Evolutionary conservation across 1,140 invertebrate genomes (phyloP).

Genomic region (Nixonia krombeini): DNA sequence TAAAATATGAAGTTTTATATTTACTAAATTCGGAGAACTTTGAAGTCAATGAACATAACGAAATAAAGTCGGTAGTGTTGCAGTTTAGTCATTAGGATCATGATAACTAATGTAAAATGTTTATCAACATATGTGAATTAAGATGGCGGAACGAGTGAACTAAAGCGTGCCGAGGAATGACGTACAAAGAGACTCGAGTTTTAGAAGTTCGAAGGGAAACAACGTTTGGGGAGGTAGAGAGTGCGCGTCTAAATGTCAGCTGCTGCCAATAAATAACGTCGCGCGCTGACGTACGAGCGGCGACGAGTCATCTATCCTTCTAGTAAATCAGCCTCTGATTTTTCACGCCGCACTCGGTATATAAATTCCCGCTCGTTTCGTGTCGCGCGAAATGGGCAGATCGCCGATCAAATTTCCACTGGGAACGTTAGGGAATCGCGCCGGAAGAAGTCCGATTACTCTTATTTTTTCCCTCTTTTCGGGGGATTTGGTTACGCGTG

Average conservation of each 20-base stretch:
- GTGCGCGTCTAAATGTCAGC: conserved; percentile 57
- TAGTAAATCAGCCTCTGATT: conserved; percentile 57
- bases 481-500: conserved; percentile 34
- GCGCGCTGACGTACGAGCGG: conserved; percentile 57
- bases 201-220: conserved; percentile 32
- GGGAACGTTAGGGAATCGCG: conserved; percentile 40
- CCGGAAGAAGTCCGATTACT: conserved; percentile 38
- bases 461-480: conserved; percentile 28
- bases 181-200: conserved; percentile 39
- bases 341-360: conserved; percentile 50
- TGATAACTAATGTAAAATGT: too few species aligned
- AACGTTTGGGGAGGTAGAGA: conserved; percentile 32
- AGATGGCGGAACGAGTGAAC: too few species aligned
- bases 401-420: conserved; percentile 46
- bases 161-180: too few species aligned
- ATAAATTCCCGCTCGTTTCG: conserved; percentile 45
- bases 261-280: conserved; percentile 62
- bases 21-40: too few species aligned
- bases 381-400: conserved; percentile 33
- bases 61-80: too few species aligned
- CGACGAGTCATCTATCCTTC: conserved; percentile 55
- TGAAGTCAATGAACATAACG: too few species aligned
- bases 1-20: too few species aligned
- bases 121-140: too few species aligned
- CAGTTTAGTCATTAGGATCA: too few species aligned